Percentiles rank a stretch among this genome's conserved stretches.
Evolutionary conservation across 2,113 vertebrate species (phyloP).

Genomic region (Scartelaos histophorus): DNA sequence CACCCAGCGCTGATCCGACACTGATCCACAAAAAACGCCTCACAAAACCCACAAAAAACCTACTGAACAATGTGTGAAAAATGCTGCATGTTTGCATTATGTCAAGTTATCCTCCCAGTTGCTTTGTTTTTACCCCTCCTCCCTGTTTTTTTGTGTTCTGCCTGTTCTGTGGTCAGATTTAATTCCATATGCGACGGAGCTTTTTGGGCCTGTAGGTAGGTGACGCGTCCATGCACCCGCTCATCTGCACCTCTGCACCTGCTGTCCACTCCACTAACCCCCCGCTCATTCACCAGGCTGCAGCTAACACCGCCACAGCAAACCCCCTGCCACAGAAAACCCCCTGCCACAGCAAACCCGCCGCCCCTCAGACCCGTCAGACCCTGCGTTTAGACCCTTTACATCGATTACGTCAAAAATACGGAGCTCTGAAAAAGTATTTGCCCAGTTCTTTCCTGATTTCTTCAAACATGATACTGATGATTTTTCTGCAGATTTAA

Average conservation of each 20-base stretch:
- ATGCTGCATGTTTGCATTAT: slow-evolving; percentile 72
- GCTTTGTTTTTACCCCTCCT: slow-evolving; percentile 58
- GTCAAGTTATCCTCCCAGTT: slow-evolving; percentile 48
- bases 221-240: slow-evolving; percentile 55
- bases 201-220: slow-evolving; percentile 90
- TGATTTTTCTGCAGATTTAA: no score
- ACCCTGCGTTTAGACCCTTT: slow-evolving; percentile 1
- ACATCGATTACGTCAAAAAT: background rate
- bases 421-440: no score
- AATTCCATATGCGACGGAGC: slow-evolving; percentile 88
- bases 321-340: no score
- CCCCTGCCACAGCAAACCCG: no score
- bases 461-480: no score
- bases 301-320: background rate
- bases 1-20: background rate
- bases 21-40: background rate
- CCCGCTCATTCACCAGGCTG: slow-evolving; percentile 2
- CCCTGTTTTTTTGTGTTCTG: slow-evolving; percentile 77
- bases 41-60: slow-evolving; percentile 17
- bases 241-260: slow-evolving; percentile 6
- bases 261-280: slow-evolving; percentile 54
- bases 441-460: no score
- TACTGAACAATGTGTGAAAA: slow-evolving; percentile 41
- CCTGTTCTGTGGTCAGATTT: slow-evolving; percentile 84
- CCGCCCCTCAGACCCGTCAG: slow-evolving; percentile 9